These are phyloP conservation scores for Chloroceryle inda DNA, from an alignment of 2,797 vertebrate species.

Conservation along the genomic window DNA sequence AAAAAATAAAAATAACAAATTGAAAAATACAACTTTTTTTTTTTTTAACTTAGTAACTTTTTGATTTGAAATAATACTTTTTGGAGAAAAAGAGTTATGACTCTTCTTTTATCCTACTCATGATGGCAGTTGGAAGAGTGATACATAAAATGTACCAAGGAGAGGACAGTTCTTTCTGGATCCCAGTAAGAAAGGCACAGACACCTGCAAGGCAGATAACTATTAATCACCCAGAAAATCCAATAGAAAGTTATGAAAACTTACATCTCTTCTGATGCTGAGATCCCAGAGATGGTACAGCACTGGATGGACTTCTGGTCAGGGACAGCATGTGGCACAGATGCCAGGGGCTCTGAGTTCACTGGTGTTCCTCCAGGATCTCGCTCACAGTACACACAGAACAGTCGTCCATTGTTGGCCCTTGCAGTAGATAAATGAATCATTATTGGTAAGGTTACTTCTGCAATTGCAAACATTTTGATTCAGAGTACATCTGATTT, in stretches of 20 bases:
- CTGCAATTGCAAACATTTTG: not conserved
- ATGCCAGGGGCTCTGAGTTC: not conserved
- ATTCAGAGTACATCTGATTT: not conserved
- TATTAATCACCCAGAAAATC: not conserved
- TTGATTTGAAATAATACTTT: not conserved
- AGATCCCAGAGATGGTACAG: rapidly evolving
- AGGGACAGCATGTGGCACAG: rapidly evolving
- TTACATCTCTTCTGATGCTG: rapidly evolving
- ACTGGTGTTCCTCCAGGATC: not conserved
- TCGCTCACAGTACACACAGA: not conserved
- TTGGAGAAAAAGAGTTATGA: not conserved
- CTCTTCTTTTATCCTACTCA: not conserved
- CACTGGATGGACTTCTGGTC: not conserved
- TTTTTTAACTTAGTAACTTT: not conserved
- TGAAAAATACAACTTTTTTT: not conserved
- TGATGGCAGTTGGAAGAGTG: not conserved
- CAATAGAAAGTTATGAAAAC: not conserved
- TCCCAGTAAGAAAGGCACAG: not conserved
- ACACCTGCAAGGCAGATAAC: not conserved
- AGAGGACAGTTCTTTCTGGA: not conserved
- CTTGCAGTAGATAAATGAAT: not conserved
- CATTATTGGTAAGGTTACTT: not conserved
- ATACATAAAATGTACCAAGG: not conserved
- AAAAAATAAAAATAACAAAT: not conserved
- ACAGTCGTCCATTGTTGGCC: not conserved